Conservation (phyloP, 1,140 invertebrate species). For the Bombus fervidus region DNA sequence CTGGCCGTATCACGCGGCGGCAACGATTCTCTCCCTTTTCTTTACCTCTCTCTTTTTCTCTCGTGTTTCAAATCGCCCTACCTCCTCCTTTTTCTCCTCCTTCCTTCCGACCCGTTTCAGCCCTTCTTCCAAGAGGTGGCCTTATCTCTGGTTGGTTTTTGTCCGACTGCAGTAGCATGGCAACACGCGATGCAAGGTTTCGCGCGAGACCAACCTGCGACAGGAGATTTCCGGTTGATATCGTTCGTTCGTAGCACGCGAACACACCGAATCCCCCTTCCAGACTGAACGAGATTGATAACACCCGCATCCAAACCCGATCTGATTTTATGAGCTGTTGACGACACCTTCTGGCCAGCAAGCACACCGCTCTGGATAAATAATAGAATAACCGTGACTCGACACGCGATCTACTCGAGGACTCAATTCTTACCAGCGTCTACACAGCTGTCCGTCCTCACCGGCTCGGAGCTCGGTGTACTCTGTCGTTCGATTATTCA, state of each 20-base stretch:
- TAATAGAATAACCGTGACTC: constrained; percentile 31
- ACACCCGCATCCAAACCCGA: constrained; percentile 45
- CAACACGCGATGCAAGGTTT: constrained; percentile 73
- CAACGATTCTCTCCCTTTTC: not conserved
- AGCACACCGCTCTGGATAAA: not conserved
- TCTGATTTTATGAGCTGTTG: constrained; percentile 52
- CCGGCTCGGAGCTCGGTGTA: not conserved
- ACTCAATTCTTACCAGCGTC: constrained; percentile 18
- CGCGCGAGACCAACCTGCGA: constrained; percentile 70
- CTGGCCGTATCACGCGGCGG: constrained; percentile 35
- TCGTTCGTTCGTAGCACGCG: constrained; percentile 65
- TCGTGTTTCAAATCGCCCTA: not conserved
- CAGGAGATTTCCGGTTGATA: constrained; percentile 75
- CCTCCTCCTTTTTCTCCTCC: not conserved
- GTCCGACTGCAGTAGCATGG: constrained; percentile 65
- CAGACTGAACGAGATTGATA: constrained; percentile 62
- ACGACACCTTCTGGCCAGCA: constrained; percentile 35
- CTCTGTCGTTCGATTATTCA: not conserved
- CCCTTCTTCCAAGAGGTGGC: constrained; percentile 54
- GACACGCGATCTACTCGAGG: constrained; percentile 36
- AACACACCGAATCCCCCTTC: constrained; percentile 54
- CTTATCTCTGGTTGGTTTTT: constrained; percentile 70
- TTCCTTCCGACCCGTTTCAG: constrained; percentile 15
- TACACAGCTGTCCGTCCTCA: not conserved
- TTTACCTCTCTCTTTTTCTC: not conserved